Base-by-base conservation (phyloP, 2,797 vertebrate species). In the Megalops cyprinoides region DNA sequence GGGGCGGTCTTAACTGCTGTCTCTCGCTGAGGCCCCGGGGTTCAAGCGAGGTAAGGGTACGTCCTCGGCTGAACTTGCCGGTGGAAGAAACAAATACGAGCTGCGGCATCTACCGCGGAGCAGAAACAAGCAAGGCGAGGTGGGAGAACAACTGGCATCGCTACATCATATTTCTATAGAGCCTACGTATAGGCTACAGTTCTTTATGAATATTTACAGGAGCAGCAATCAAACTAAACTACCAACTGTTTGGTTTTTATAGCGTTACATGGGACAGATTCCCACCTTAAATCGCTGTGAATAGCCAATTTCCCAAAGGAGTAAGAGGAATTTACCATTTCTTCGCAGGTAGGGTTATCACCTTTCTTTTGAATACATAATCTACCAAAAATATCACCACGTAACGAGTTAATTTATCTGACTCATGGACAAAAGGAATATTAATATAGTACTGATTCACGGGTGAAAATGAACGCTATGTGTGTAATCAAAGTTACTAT, bases 11-110 rank as follows among this genome's bases (percentile, higher is more conserved):
- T 56, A 67, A 62, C 81, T 81, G 42, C 65, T 49, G 65, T 62
- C 80, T 55, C 87, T 82, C 73, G 77, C 75, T 81, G 58, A 82
- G 82, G 84, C 83, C 84, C 85, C 49, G 58, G 87, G 89, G 93
- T 94, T 95, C 93, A 93, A 56, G 79, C 55, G 85, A 92, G 94
- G 94, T 91, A 82, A 94, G 81, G 46, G 76, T 79, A 82, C 86
- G 94, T 94, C 94, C 94, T 85, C 87, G 84, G 42, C 88, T 95
- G 94, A 95, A 95, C 94, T 88, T 87, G 3, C 49, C 69, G 74
- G 78, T 60, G 75, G 74, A 83, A 85, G 84, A 91, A 93, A 94
- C 94, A 93, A 93, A 94, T 94, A 94, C 87, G 87, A 90, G 92
- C 88, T 87, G 92, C 89, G 80, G 77, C 85, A 76, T 86, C 90